Evolutionary conservation across 1,140 invertebrate genomes (phyloP).

Genomic region (Tetranychus cinnabarinus): DNA sequence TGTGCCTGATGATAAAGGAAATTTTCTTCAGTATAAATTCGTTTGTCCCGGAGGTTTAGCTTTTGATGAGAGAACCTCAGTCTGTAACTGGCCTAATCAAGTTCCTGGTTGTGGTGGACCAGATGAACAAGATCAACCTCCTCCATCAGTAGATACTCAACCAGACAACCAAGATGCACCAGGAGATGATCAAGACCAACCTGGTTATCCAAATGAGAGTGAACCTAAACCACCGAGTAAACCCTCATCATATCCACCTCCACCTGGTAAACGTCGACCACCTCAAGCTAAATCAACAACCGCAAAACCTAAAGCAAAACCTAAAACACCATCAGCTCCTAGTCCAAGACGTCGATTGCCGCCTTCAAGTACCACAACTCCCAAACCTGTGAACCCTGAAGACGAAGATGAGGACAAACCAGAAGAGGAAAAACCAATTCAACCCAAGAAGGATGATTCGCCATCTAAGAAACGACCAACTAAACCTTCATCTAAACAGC

Average conservation of each 20-base stretch:
- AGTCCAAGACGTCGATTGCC: not conserved
- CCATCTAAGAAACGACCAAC: too few relatives aligned
- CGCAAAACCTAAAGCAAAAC: not conserved
- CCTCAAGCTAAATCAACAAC: not conserved
- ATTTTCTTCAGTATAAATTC: not conserved
- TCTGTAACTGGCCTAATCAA: slow-evolving; percentile 54
- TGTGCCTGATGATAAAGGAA: not conserved
- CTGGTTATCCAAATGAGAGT: not conserved
- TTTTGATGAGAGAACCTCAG: slow-evolving; percentile 37
- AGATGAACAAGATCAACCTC: not conserved
- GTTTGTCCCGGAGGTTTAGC: slow-evolving; percentile 50
- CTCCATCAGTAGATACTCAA: not conserved
- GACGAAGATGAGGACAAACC: too few relatives aligned
- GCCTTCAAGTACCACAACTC: too few relatives aligned
- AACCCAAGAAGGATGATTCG: too few relatives aligned
- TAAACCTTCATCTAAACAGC: too few relatives aligned
- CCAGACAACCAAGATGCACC: not conserved
- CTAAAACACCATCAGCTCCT: not conserved
- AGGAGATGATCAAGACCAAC: not conserved
- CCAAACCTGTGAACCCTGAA: too few relatives aligned
- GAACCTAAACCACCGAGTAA: not conserved
- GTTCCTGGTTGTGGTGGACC: slow-evolving; percentile 36
- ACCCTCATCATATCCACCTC: not conserved
- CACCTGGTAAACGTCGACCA: not conserved
- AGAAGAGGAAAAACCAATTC: too few relatives aligned